A percentile compares a stretch with the other conserved stretches of the same genome.
These are phyloP conservation scores for Platanista minor DNA, from an alignment of 2,113 vertebrate genomes.

Conservation along the genomic window DNA sequence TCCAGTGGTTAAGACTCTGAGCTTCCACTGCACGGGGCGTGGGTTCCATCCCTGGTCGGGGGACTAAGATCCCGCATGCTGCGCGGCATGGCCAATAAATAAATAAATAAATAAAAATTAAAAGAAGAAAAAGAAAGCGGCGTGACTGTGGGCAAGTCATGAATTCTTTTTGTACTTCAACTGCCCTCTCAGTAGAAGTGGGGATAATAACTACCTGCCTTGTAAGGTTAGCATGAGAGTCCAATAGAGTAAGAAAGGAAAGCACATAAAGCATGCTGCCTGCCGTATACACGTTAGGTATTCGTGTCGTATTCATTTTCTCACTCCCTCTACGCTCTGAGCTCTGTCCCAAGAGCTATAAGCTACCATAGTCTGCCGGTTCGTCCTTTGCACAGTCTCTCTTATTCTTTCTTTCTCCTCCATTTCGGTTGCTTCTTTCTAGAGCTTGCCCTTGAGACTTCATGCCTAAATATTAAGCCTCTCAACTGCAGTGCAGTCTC, in stretches of 20 bases:
- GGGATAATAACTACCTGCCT: neutral
- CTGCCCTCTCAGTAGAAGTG: neutral
- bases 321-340: neutral
- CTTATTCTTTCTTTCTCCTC: neutral
- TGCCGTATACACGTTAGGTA: accelerated
- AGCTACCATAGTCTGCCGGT: accelerated
- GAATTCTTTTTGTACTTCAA: neutral
- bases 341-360: neutral
- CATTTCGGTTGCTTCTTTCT: neutral
- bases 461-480: neutral
- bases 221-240: neutral
- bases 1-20: neutral
- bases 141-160: neutral
- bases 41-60: neutral
- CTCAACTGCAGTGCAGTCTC: neutral
- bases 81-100: no score
- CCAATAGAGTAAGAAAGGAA: neutral
- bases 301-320: neutral
- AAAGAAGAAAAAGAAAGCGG: neutral
- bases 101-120: neutral
- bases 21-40: neutral
- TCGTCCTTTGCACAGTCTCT: neutral
- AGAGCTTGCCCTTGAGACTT: neutral
- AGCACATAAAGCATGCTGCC: neutral
- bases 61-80: neutral